Conservation (phyloP, 2,797 vertebrate species). For the Dermochelys coriacea region DNA sequence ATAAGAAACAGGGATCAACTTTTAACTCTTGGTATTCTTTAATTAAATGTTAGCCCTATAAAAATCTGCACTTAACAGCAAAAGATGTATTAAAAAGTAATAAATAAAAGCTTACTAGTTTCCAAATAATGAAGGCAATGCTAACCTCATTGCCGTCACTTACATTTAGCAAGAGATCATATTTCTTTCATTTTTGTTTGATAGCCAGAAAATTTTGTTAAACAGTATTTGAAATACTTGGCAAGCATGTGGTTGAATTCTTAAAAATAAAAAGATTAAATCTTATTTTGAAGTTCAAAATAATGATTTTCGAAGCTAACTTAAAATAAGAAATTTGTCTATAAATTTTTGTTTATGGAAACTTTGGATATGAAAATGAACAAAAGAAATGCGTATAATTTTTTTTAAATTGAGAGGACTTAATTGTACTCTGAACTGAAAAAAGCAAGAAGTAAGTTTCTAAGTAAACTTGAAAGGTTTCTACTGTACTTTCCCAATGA, state of each 20-base stretch:
- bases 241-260: slow-evolving; percentile 34
- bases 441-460: background rate
- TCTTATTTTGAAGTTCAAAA: slow-evolving; percentile 47
- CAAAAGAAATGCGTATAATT: background rate
- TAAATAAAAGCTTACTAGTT: background rate
- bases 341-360: slow-evolving; percentile 5
- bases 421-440: background rate
- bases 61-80: background rate
- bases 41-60: slow-evolving; percentile 66
- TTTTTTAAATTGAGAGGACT: background rate
- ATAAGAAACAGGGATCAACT: slow-evolving; percentile 84
- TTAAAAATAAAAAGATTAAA: slow-evolving; percentile 56
- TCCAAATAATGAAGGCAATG: background rate
- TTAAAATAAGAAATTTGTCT: background rate
- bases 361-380: slow-evolving; percentile 21
- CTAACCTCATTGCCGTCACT: background rate
- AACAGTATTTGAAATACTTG: slow-evolving; percentile 33
- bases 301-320: slow-evolving; percentile 37
- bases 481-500: background rate
- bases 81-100: slow-evolving; percentile 18
- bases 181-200: slow-evolving; percentile 11
- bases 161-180: slow-evolving; percentile 11
- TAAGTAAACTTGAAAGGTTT: background rate
- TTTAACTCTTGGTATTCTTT: slow-evolving; percentile 90
- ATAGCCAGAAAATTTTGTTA: slow-evolving; percentile 24